Conservation (phyloP, 2,888 invertebrate genomes). For the Cryptophagus acutangulus region DNA sequence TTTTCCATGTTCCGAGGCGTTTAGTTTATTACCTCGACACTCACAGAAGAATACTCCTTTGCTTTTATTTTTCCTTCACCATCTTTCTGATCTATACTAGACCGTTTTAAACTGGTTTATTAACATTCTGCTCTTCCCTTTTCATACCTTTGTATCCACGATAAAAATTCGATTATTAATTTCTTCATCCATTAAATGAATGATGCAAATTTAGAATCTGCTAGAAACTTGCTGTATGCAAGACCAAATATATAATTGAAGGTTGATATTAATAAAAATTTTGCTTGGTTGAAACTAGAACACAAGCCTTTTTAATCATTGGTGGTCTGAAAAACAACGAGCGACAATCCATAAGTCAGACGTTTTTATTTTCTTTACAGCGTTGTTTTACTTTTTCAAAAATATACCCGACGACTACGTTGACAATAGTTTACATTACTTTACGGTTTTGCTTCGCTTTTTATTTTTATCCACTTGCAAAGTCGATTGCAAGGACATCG, state of each 20-base stretch:
- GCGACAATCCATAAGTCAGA: slow-evolving; percentile 36
- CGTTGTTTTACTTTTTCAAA: slow-evolving; percentile 34
- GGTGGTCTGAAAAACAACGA: slow-evolving; percentile 36
- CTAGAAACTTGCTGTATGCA: no score
- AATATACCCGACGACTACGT: slow-evolving; percentile 32
- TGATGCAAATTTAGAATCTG: no score
- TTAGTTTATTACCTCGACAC: slow-evolving; percentile 30
- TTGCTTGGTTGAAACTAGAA: no score
- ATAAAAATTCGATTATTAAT: no score
- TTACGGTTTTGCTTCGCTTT: slow-evolving; percentile 28
- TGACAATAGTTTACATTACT: slow-evolving; percentile 38
- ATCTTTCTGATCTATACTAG: no score
- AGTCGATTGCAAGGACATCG: slow-evolving; percentile 20
- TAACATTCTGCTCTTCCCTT: slow-evolving; percentile 24
- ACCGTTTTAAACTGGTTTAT: slow-evolving; percentile 18
- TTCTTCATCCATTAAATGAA: no score
- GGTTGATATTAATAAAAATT: no score
- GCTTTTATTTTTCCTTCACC: slow-evolving; percentile 21
- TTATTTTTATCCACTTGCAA: slow-evolving; percentile 23
- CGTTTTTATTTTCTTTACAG: slow-evolving; percentile 34
- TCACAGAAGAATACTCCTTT: slow-evolving; percentile 21
- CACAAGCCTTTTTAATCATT: slow-evolving; percentile 36
- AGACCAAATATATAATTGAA: no score
- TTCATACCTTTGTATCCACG: no score
- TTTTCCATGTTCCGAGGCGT: slow-evolving; percentile 31